These are phyloP conservation scores for Acromyrmex heyeri DNA, from an alignment of 1,140 invertebrate genomes.

Conservation along the genomic window DNA sequence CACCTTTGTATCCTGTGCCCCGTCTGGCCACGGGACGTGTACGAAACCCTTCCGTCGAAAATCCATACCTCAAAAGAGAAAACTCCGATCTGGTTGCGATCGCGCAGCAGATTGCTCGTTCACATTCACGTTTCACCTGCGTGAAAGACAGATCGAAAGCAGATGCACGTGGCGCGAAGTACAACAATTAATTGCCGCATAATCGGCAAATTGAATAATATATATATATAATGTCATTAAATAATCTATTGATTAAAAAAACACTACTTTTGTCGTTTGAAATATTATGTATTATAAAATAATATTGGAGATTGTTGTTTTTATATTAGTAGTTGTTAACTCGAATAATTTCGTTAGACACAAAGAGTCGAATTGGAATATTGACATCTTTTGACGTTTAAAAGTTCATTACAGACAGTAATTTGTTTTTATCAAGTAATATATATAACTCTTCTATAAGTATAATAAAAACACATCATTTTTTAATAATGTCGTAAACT, in stretches of 20 bases:
- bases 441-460: background rate
- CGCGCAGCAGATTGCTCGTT: conserved; percentile 9
- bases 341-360: background rate
- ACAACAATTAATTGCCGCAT: background rate
- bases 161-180: conserved; percentile 25
- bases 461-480: background rate
- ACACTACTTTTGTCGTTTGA: background rate
- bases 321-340: background rate
- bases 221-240: background rate
- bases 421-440: background rate
- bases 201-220: conserved; percentile 14
- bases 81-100: conserved; percentile 3
- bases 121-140: conserved; percentile 15
- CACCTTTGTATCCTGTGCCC: conserved; percentile 74
- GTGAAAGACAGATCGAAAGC: background rate
- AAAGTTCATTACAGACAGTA: background rate
- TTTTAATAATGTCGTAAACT: background rate
- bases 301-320: background rate
- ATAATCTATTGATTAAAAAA: background rate
- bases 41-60: background rate
- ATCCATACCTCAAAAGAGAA: conserved; percentile 29
- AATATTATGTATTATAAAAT: background rate
- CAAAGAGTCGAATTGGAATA: background rate
- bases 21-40: conserved; percentile 5
- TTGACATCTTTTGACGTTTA: background rate